phyloP scores from a whole-genome alignment of 2,113 vertebrate species.

The Microtus montanus region DNA sequence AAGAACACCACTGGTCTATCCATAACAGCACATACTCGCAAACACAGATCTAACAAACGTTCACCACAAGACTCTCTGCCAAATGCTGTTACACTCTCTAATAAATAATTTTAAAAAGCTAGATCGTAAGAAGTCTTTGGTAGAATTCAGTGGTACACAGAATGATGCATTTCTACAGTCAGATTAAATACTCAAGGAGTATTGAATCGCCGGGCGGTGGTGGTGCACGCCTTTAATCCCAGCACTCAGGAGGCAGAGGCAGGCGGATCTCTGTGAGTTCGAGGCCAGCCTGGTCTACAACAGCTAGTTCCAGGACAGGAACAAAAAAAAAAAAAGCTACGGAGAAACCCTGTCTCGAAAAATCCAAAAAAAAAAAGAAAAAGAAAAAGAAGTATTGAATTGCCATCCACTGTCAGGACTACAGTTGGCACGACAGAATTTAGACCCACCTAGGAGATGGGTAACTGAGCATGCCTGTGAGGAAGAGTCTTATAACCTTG shows the following conservation, averaged over 20 bases:
- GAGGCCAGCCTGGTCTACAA: no score
- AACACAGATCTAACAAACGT: background rate
- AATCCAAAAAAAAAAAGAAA: no score
- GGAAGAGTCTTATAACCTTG: background rate
- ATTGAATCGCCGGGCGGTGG: background rate
- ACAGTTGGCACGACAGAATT: background rate
- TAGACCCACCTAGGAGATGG: background rate
- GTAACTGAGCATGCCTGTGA: background rate
- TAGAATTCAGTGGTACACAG: slow-evolving; percentile 39
- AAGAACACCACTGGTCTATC: background rate
- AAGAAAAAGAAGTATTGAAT: no score
- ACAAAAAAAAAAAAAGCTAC: no score
- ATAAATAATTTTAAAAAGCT: background rate
- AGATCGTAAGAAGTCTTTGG: background rate
- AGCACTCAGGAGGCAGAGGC: no score
- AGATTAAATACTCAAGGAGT: background rate
- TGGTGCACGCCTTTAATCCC: no score
- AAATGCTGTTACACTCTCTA: slow-evolving; percentile 7
- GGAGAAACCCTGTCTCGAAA: no score
- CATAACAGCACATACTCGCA: slow-evolving; percentile 19
- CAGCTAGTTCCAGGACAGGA: no score
- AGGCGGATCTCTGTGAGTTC: no score
- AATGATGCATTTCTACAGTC: slow-evolving; percentile 11
- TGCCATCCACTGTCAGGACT: background rate
- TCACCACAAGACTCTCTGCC: slow-evolving; percentile 43